Conservation (phyloP, 2,797 vertebrate genomes). For the Mallotus villosus region DNA sequence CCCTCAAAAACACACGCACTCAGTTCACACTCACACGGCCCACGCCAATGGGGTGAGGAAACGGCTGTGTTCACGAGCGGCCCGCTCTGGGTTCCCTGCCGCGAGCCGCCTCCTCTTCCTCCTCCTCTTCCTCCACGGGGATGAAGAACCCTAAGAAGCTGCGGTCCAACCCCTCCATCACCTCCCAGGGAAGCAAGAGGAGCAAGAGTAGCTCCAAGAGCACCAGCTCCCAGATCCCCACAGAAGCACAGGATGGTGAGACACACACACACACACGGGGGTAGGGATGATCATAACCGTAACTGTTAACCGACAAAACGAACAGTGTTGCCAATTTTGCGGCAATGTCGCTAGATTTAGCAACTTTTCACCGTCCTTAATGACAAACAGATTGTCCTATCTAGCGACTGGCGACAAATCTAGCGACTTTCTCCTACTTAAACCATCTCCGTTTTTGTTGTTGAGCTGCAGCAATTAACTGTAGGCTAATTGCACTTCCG, state of each 20-base stretch:
- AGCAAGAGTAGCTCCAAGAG: slow-evolving; percentile 91
- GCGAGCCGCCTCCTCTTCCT: slow-evolving; percentile 66
- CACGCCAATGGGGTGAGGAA: slow-evolving; percentile 70
- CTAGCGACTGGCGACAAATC: no score
- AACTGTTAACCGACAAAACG: no score
- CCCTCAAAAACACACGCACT: slow-evolving; percentile 14
- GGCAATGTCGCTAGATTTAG: no score
- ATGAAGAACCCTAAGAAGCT: slow-evolving; percentile 80
- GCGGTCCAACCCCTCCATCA: slow-evolving; percentile 87
- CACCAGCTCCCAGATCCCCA: slow-evolving; percentile 87
- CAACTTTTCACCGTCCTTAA: no score
- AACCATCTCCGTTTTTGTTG: no score
- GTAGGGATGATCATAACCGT: no score
- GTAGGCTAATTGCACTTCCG: no score
- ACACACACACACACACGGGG: background rate
- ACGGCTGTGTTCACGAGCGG: slow-evolving; percentile 62
- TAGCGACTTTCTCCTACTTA: no score
- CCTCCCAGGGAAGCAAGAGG: slow-evolving; percentile 91
- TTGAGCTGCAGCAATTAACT: no score
- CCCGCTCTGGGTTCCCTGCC: slow-evolving; percentile 73
- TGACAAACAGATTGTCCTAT: no score
- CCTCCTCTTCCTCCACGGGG: slow-evolving; percentile 72
- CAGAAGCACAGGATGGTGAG: slow-evolving; percentile 90
- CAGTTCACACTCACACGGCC: slow-evolving; percentile 44
- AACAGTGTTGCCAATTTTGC: no score